phyloP scores from a whole-genome alignment of 2,888 invertebrate species.

The Pyrrhosoma nymphula region DNA sequence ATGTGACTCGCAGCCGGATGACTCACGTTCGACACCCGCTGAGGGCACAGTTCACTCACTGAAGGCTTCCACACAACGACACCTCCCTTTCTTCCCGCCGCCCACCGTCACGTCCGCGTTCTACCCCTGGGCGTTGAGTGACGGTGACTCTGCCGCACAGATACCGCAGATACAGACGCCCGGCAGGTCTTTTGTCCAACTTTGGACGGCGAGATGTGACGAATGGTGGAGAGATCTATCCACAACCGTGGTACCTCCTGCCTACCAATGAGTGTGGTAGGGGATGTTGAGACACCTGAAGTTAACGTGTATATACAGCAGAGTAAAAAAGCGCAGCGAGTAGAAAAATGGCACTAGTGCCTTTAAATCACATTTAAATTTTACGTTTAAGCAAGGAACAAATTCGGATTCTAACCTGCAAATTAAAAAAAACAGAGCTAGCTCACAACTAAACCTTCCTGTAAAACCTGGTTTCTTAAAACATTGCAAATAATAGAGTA shows the following conservation, averaged over 20 bases:
- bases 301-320: neutral
- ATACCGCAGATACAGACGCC: neutral
- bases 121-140: neutral
- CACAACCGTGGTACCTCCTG: too few relatives aligned
- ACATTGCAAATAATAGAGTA: too few relatives aligned
- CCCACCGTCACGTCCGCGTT: neutral
- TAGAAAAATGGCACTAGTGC: too few relatives aligned
- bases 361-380: too few relatives aligned
- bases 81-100: neutral
- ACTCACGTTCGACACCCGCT: conserved; percentile 29
- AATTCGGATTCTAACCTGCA: too few relatives aligned
- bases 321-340: too few relatives aligned
- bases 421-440: too few relatives aligned
- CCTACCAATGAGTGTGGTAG: neutral
- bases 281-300: neutral
- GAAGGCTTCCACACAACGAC: neutral
- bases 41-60: neutral
- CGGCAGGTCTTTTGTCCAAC: neutral
- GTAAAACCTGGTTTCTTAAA: too few relatives aligned
- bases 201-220: too few relatives aligned
- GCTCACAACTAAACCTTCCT: too few relatives aligned
- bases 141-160: neutral
- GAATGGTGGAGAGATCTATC: too few relatives aligned
- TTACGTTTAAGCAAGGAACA: too few relatives aligned
- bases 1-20: conserved; percentile 6